phyloP scores from a whole-genome alignment of 2,888 invertebrate species.

The Itoplectis maculator region DNA sequence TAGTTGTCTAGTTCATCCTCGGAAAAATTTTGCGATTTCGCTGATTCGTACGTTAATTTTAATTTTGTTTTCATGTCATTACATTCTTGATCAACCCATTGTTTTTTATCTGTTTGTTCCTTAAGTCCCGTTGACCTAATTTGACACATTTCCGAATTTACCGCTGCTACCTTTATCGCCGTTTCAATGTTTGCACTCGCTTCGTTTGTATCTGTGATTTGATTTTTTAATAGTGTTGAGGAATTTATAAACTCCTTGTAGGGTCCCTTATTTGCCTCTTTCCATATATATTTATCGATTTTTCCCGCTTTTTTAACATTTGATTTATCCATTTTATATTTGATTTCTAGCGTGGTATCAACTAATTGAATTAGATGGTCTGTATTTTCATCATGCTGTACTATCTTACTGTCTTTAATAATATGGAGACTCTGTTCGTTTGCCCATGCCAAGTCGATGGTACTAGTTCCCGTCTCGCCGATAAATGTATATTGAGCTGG shows the following conservation, averaged over 20 bases:
- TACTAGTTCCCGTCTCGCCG: not conserved
- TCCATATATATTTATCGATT: conserved; percentile 12
- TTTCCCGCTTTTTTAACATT: not conserved
- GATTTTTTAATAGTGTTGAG: not conserved
- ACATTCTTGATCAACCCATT: not conserved
- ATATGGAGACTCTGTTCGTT: not conserved
- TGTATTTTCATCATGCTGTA: not conserved
- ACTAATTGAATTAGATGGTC: not conserved
- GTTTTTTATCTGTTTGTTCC: not conserved
- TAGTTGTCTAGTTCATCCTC: not conserved
- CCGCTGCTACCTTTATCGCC: conserved; percentile 8
- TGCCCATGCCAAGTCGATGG: conserved; percentile 3
- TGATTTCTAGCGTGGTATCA: not conserved
- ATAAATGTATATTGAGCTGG: conserved; percentile 6
- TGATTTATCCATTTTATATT: not conserved
- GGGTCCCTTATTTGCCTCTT: not conserved
- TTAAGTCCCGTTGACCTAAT: not conserved
- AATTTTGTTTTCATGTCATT: not conserved
- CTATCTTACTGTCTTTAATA: not conserved
- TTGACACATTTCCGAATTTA: conserved; percentile 1
- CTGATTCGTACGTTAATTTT: not conserved
- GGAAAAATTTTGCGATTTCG: not conserved
- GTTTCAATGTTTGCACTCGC: not conserved
- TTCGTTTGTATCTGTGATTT: not conserved
- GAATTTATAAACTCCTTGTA: not conserved